Evolutionary conservation across 1,140 invertebrate species (phyloP), one percentile per base, ranked within the genome.

Genomic region (Drosophila sp.): DNA sequence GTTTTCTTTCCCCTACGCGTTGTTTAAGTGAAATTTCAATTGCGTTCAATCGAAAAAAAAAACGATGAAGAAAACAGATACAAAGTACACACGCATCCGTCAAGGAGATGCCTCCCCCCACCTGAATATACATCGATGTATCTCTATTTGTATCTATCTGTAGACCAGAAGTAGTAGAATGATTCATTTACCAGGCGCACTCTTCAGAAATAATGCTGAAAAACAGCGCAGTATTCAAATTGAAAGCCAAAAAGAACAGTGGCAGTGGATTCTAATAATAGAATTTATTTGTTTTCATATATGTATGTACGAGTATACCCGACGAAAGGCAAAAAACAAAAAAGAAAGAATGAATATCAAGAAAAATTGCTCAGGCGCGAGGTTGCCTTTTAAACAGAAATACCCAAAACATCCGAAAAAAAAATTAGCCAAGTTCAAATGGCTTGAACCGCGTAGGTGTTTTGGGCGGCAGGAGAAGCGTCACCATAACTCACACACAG

Each of bases 211-310:
- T 68, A 76, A 67, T 44, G 74, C 67, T 54, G 60, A 71, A 60
- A 68, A 64, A 66, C 57, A 60, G 62, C 74, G 67, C 74, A 70
- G 76, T 76, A 79, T 85, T 80, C 67, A 80, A 85, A 86, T 87
- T 83, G 83, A 79, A 79, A 79, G 77, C 73, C 77, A 80, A 80
- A 62, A 78, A 78, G 70, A 84, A 80, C 84, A 83, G 81, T 91
- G 84, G 80, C 89, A 90, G 89, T 91, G 55, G 90, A 89, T 50
- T 83, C 89, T 91, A 91, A 69, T 77, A 79, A 83, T 91, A 91
- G 84, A 83, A 80, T 90, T 50, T 84, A 78, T 84, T 87, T 84
- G 85, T 90, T 90, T 89, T 82, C 84, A 84, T 89, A 89, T 82
- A 38, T 38, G 35, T 38, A 38, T 4, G 35, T 17, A 17, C 17